Evolutionary conservation across 2,113 vertebrate genomes (phyloP).

Genomic region (Lanius collurio): DNA sequence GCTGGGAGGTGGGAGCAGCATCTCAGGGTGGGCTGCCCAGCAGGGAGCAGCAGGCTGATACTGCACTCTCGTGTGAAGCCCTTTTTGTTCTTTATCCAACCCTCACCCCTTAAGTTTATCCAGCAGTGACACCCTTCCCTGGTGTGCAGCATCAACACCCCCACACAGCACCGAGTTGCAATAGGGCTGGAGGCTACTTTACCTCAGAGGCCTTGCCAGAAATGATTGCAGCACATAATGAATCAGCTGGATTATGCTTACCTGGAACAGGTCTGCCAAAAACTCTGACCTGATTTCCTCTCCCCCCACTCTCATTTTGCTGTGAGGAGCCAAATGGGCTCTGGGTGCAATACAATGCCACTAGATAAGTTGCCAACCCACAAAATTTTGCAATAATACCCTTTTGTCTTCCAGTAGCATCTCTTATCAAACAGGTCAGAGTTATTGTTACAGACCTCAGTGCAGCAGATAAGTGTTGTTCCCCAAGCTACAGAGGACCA

Average conservation of each 20-base stretch:
- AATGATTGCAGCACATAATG: constrained; percentile 59
- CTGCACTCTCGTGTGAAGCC: not conserved
- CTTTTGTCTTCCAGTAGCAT: constrained; percentile 19
- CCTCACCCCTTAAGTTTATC: not conserved
- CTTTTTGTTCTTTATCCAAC: not conserved
- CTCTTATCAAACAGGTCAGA: constrained; percentile 15
- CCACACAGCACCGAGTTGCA: constrained; percentile 9
- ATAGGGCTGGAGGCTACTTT: constrained; percentile 15
- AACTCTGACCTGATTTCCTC: constrained; percentile 66
- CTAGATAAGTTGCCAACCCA: constrained; percentile 25
- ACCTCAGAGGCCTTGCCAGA: constrained; percentile 32
- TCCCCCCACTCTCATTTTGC: constrained; percentile 39
- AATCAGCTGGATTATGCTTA: constrained; percentile 67
- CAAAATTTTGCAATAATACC: constrained; percentile 36
- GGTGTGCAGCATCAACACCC: constrained; percentile 47
- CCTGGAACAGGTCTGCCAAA: constrained; percentile 57
- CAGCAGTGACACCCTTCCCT: constrained; percentile 29
- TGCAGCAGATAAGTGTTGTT: not conserved
- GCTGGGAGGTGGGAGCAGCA: not conserved
- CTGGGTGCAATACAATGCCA: constrained; percentile 13
- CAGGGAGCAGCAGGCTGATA: not conserved
- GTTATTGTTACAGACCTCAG: constrained; percentile 27
- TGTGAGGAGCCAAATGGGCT: constrained; percentile 11
- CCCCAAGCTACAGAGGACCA: constrained; percentile 10
- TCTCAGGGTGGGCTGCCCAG: not conserved